Conservation (phyloP, 2,113 vertebrate genomes). For the Pogona vitticeps region DNA sequence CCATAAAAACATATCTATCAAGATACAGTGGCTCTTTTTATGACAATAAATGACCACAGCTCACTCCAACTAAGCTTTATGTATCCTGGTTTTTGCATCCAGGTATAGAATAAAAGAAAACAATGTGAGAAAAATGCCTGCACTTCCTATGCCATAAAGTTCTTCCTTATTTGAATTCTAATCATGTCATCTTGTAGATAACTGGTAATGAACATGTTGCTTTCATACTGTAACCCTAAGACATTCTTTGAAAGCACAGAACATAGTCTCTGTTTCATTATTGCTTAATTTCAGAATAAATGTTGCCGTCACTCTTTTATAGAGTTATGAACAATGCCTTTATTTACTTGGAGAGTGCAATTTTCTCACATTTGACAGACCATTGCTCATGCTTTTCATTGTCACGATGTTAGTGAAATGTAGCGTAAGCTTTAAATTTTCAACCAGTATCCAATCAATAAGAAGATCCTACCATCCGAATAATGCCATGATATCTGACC, state of each 20-base stretch:
- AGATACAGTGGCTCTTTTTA: background rate
- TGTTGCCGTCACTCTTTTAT: constrained; percentile 60
- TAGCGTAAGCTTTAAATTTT: constrained; percentile 69
- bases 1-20: background rate
- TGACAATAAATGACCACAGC: background rate
- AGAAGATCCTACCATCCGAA: constrained; percentile 52
- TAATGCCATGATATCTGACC: constrained; percentile 54
- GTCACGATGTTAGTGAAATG: constrained; percentile 75
- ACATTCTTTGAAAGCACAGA: constrained; percentile 47
- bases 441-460: constrained; percentile 57
- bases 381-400: constrained; percentile 72
- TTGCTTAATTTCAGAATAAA: constrained; percentile 72
- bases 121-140: background rate
- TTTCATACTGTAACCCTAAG: constrained; percentile 40
- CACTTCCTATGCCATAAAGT: background rate
- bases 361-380: constrained; percentile 70
- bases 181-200: constrained; percentile 42
- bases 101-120: background rate
- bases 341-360: constrained; percentile 71
- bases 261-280: constrained; percentile 61
- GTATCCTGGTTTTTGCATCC: background rate
- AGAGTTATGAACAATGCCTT: constrained; percentile 72
- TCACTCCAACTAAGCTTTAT: background rate
- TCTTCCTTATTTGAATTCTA: background rate
- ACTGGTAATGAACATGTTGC: constrained; percentile 43